Evolutionary conservation across 1,140 invertebrate species (phyloP), one percentile per base, ranked within the genome.

Genomic region (Procambarus virginalis): DNA sequence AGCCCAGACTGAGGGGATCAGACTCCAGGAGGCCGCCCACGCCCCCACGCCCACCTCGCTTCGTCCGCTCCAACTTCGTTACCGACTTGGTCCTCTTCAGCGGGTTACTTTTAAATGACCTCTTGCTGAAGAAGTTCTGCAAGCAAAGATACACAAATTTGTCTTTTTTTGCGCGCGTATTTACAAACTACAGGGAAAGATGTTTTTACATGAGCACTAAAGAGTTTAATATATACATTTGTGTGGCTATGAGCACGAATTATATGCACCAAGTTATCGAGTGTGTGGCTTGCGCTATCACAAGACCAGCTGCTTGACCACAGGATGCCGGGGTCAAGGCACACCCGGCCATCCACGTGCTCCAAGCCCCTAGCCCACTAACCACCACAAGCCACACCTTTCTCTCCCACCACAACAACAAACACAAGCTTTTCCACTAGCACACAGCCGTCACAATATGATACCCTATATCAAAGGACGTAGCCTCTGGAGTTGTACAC

Each of bases 11-110:
- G 64, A 77, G 60, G 58, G 86, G 84, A 80, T 83, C 86, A 22
- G 68, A 14, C 48, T 81, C 83, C 60, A 91, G 58, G 58, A 77
- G 48, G 20, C 86, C 88, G 2, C 81, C 70, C 22, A 84, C 75
- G 12, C 88, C 90, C 46, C 79, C 87, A 2, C 81, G 64, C 34
- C 77, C 85, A 17, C 82, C 86, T 49, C 92, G 75, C 78, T 90
- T 92, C 84, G 68, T 92, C 76, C 97, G 95, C 93, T 98, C 97
- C 92, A 98, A 94, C 94, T 98, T 98, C 77, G 97, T 98, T 90
- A 97, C 97, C 93, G 97, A 98, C 94, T 98, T 98, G 91, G 97
- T 98, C 93, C 97, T 95, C 94, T 98, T 98, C 92, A 98, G 94
- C 8, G 97, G 97, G 94, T 97, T 97, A 93, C 96, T 97, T 93